A percentile compares a stretch with the other conserved stretches of the same genome.
These are phyloP conservation scores for Phyllostomus hastatus DNA, from an alignment of 2,113 vertebrate genomes.

Conservation along the genomic window DNA sequence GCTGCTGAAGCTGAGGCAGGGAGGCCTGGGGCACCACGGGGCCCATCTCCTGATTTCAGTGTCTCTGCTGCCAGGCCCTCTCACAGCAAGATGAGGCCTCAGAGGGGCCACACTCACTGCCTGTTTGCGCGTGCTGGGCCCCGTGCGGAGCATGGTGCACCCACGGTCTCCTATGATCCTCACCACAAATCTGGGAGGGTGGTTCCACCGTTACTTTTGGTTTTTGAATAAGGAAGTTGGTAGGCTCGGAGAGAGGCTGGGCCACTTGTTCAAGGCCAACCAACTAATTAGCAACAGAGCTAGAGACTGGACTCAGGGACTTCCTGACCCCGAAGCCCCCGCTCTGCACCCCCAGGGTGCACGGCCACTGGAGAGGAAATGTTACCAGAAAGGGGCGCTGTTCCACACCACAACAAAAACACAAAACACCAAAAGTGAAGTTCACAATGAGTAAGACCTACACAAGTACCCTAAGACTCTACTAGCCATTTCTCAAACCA, in stretches of 20 bases:
- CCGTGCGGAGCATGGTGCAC: background rate
- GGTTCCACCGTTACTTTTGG: background rate
- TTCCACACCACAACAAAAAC: background rate
- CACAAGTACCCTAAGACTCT: background rate
- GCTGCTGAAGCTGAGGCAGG: background rate
- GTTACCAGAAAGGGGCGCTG: background rate
- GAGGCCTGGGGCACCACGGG: background rate
- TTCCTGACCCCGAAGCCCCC: background rate
- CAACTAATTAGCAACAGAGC: background rate
- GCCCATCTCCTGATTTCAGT: background rate
- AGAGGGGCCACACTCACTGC: fast-evolving
- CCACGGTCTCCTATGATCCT: too few species aligned
- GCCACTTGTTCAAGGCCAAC: background rate
- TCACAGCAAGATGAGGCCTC: background rate
- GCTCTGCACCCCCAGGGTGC: background rate
- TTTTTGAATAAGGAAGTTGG: background rate
- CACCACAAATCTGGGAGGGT: background rate
- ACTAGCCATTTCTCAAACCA: background rate
- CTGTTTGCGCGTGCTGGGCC: fast-evolving
- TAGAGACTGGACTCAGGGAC: background rate
- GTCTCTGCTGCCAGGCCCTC: background rate
- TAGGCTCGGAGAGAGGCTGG: background rate
- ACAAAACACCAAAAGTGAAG: background rate
- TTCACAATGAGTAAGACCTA: background rate
- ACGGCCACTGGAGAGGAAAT: background rate